Percentiles rank a stretch among this genome's conserved stretches.
phyloP scores from a whole-genome alignment of 2,888 invertebrate genomes.

The Hyalella azteca region DNA sequence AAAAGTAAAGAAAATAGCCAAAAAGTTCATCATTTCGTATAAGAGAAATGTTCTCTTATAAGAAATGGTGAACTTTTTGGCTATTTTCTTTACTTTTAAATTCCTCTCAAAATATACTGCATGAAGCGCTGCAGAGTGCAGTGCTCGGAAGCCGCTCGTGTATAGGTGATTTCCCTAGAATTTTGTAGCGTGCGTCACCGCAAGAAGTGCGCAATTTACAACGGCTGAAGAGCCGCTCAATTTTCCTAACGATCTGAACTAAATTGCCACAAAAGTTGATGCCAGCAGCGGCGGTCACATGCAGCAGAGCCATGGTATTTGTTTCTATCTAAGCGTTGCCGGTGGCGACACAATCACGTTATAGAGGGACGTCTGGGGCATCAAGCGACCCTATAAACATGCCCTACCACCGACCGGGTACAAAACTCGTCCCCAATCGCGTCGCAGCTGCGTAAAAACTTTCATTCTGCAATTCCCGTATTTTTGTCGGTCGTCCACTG shows the following conservation, averaged over 20 bases:
- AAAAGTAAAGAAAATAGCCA: too few relatives aligned
- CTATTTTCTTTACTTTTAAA: too few relatives aligned
- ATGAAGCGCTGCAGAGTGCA: background rate
- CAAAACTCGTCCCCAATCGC: background rate
- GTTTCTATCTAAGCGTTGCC: background rate
- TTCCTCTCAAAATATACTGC: too few relatives aligned
- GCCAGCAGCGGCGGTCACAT: background rate
- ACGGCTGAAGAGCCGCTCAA: background rate
- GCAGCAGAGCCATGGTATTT: background rate
- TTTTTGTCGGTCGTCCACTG: background rate
- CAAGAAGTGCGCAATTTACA: background rate
- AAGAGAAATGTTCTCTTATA: too few relatives aligned
- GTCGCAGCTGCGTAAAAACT: background rate
- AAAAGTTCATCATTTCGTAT: too few relatives aligned
- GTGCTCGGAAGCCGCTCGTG: background rate
- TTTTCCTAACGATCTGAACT: background rate
- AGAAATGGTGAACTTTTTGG: too few relatives aligned
- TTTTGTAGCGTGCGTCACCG: background rate
- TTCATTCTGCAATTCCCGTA: background rate
- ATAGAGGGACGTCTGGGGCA: background rate
- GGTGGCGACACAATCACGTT: background rate
- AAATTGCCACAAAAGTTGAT: background rate
- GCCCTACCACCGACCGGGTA: background rate
- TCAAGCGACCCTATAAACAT: background rate
- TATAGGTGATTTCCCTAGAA: background rate